Conservation (phyloP, 2,797 vertebrate species). For the Myripristis murdjan region DNA sequence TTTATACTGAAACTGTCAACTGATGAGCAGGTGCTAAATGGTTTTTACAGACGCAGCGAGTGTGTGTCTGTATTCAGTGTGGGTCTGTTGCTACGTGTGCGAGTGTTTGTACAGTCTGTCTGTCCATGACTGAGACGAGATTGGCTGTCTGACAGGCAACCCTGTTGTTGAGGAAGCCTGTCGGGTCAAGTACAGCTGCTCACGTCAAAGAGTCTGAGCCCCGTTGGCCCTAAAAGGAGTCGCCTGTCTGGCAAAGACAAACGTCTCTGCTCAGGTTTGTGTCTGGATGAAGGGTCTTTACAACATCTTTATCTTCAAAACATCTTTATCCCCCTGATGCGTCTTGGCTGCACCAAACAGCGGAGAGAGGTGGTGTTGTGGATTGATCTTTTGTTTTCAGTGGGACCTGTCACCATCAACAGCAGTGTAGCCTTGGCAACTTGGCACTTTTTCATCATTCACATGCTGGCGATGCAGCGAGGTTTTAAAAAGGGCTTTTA, state of each 20-base stretch:
- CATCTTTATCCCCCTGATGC: background rate
- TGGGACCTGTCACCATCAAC: no score
- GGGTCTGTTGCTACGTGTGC: background rate
- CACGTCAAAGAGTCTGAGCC: constrained; percentile 24
- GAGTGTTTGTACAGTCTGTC: background rate
- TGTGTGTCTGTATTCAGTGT: background rate
- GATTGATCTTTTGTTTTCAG: no score
- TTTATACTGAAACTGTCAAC: constrained; percentile 6
- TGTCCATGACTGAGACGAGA: constrained; percentile 15
- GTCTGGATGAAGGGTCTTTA: constrained; percentile 44
- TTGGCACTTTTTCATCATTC: no score
- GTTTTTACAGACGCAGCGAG: constrained; percentile 33
- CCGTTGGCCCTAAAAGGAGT: constrained; percentile 64
- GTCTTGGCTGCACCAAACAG: no score
- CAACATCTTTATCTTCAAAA: constrained; percentile 56
- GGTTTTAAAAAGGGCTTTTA: no score
- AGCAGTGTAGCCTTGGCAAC: no score
- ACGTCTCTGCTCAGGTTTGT: constrained; percentile 41
- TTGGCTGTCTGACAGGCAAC: constrained; percentile 37
- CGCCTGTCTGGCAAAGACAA: constrained; percentile 45
- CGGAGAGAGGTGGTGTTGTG: no score
- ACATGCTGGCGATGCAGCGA: no score
- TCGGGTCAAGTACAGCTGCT: constrained; percentile 1
- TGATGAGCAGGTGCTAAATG: constrained; percentile 67
- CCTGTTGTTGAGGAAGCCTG: constrained; percentile 38